phyloP scores from a whole-genome alignment of 2,888 invertebrate genomes.

The Chouioia cunea region DNA sequence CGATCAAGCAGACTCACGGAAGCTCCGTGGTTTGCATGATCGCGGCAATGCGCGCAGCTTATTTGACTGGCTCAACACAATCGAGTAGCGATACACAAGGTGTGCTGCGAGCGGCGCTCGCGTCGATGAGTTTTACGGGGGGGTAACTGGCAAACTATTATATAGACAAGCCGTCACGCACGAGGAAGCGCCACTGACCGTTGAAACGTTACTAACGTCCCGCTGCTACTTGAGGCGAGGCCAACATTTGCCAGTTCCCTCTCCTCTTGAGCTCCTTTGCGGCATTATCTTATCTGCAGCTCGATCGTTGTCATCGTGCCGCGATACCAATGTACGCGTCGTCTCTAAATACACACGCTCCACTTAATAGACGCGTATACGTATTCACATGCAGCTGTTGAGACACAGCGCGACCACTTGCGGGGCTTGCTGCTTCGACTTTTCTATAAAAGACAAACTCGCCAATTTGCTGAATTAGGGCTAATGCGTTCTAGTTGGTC shows the following conservation, averaged over 20 bases:
- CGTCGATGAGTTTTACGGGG: not conserved
- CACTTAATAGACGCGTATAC: conserved; percentile 17
- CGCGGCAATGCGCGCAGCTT: not conserved
- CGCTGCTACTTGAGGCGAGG: not conserved
- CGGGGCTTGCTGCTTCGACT: not conserved
- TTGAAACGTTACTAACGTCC: conserved; percentile 17
- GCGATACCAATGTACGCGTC: no score
- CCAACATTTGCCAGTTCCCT: not conserved
- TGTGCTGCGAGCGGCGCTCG: not conserved
- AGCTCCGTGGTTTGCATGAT: no score
- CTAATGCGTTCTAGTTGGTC: not conserved
- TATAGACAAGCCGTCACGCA: conserved; percentile 22
- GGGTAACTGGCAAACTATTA: not conserved
- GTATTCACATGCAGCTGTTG: conserved; percentile 12
- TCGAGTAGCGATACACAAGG: not conserved
- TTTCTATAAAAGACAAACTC: not conserved
- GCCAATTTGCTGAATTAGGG: conserved; percentile 23
- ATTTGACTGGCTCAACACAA: not conserved
- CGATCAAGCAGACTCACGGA: no score
- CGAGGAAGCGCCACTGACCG: conserved; percentile 33
- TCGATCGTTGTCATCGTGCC: no score
- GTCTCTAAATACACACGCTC: conserved; percentile 26
- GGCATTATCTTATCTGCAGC: no score
- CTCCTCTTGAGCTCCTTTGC: not conserved
- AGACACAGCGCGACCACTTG: no score